Percentiles rank a stretch among this genome's conserved stretches.
Conservation (phyloP, 2,888 invertebrate genomes). For the Helicoverpa assulta region DNA sequence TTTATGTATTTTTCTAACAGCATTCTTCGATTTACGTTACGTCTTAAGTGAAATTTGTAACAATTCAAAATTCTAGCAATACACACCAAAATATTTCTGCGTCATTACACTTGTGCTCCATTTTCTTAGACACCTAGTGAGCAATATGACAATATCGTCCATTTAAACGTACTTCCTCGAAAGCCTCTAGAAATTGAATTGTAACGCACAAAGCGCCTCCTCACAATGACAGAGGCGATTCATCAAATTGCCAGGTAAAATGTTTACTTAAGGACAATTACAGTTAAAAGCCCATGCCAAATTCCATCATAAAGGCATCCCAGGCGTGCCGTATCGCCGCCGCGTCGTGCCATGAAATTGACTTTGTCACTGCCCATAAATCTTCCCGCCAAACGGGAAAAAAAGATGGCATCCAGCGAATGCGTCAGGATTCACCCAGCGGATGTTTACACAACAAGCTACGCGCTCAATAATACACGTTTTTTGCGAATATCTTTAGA, state of each 20-base stretch:
- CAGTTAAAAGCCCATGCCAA: conserved; percentile 84
- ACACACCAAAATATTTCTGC: conserved; percentile 4
- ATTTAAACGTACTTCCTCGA: conserved; percentile 57
- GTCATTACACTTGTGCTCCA: conserved; percentile 16
- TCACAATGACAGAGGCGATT: conserved; percentile 78
- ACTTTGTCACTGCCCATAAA: conserved; percentile 89
- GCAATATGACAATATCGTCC: conserved; percentile 45
- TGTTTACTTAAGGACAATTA: conserved; percentile 86
- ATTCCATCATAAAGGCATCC: conserved; percentile 80
- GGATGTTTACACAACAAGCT: conserved; percentile 88
- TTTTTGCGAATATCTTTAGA: conserved; percentile 76
- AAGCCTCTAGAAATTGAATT: conserved; percentile 83
- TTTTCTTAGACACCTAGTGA: conserved; percentile 41
- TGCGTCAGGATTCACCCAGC: conserved; percentile 76
- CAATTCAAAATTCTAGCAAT: too few relatives aligned
- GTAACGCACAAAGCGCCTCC: conserved; percentile 72
- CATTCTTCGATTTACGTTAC: too few relatives aligned
- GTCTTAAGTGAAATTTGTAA: too few relatives aligned
- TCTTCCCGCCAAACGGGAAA: conserved; percentile 82
- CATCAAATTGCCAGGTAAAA: conserved; percentile 88
- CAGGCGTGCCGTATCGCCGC: conserved; percentile 79
- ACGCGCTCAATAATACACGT: conserved; percentile 70
- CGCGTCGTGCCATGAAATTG: conserved; percentile 85
- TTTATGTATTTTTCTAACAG: too few relatives aligned
- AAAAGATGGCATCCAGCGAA: conserved; percentile 76